These are phyloP conservation scores for Chiloscyllium plagiosum DNA, from an alignment of 2,113 vertebrate genomes.

Conservation along the genomic window DNA sequence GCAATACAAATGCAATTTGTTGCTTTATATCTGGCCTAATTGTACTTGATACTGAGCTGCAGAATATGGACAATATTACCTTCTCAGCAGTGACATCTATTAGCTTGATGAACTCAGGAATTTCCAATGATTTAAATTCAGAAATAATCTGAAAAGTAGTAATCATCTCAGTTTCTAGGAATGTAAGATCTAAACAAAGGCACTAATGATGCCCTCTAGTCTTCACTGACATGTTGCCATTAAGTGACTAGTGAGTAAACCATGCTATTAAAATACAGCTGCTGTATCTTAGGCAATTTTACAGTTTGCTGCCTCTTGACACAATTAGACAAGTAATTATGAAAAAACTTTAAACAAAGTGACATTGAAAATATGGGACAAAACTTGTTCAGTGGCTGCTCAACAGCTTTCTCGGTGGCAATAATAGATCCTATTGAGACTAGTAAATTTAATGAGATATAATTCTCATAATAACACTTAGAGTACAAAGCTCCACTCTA, in stretches of 20 bases:
- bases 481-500: background rate
- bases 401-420: background rate
- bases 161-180: background rate
- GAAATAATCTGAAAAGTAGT: background rate
- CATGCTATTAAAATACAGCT: slow-evolving; percentile 29
- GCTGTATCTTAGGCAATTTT: slow-evolving; percentile 20
- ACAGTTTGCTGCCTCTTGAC: slow-evolving; percentile 24
- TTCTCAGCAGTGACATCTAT: background rate
- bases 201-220: slow-evolving; percentile 29
- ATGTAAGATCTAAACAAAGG: background rate
- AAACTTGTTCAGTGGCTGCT: background rate
- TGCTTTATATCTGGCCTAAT: background rate
- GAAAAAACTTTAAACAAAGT: slow-evolving; percentile 25
- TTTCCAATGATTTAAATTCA: background rate
- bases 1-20: background rate
- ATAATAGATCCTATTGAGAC: background rate
- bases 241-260: background rate
- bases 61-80: background rate
- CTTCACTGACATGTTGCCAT: slow-evolving; percentile 21
- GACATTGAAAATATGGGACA: slow-evolving; percentile 27
- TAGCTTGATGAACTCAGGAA: background rate
- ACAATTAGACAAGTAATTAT: slow-evolving; percentile 27
- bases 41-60: background rate
- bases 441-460: background rate
- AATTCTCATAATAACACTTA: background rate